A percentile compares a stretch with the other conserved stretches of the same genome.
Evolutionary conservation across 1,140 invertebrate species (phyloP).

Genomic region (Dendroctonus ponderosae): DNA sequence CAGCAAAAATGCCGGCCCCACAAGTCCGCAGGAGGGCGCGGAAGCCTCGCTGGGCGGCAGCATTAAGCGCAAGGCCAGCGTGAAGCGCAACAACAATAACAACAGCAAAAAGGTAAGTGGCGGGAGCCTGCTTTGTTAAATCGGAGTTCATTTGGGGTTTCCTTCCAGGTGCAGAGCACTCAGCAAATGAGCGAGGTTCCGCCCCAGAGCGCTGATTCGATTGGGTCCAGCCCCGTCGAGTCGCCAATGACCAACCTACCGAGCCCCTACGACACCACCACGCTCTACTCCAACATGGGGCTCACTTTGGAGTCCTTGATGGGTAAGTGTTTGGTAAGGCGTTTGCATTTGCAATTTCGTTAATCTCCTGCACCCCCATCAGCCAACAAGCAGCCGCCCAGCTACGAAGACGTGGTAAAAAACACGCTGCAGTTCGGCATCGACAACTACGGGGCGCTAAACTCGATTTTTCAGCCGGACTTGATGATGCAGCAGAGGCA

Average conservation of each 20-base stretch:
- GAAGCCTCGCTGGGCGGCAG: constrained; percentile 51
- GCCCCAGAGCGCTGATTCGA: constrained; percentile 64
- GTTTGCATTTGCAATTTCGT: no score
- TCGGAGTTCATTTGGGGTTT: background rate
- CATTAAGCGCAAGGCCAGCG: constrained; percentile 68
- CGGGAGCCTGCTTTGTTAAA: background rate
- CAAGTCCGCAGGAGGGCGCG: constrained; percentile 60
- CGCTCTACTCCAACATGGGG: constrained; percentile 76
- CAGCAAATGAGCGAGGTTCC: constrained; percentile 61
- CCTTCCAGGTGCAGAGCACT: background rate
- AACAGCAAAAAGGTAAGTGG: constrained; percentile 30
- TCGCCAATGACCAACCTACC: constrained; percentile 65
- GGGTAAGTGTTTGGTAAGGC: constrained; percentile 30
- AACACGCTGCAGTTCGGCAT: constrained; percentile 57
- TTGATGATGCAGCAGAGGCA: constrained; percentile 58
- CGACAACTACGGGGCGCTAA: constrained; percentile 54
- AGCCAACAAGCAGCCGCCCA: constrained; percentile 73
- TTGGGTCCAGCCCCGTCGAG: constrained; percentile 62
- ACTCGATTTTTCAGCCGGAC: constrained; percentile 59
- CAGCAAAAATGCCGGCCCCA: constrained; percentile 61
- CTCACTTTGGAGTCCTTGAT: constrained; percentile 60
- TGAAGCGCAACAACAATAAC: constrained; percentile 62
- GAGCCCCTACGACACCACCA: constrained; percentile 75
- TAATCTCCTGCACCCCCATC: no score
- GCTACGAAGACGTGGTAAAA: constrained; percentile 87